phyloP scores from a whole-genome alignment of 2,888 invertebrate species.

The Hypercompe scribonia region DNA sequence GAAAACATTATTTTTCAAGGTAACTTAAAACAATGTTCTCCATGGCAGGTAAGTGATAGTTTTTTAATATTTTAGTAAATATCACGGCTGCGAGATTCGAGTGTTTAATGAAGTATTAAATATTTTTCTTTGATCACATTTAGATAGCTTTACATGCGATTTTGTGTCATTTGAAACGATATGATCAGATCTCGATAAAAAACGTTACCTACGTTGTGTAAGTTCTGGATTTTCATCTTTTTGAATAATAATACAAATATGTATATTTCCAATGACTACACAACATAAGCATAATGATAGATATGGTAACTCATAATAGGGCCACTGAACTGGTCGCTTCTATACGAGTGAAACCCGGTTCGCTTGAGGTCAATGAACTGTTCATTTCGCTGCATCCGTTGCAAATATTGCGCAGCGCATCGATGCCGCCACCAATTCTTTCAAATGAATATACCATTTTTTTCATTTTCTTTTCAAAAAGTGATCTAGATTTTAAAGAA shows the following conservation, averaged over 20 bases:
- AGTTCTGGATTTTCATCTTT: conserved; percentile 3
- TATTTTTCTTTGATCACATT: too few species aligned
- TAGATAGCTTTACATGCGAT: too few species aligned
- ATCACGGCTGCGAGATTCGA: conserved; percentile 10
- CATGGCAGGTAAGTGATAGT: conserved; percentile 33
- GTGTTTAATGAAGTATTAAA: conserved; percentile 9
- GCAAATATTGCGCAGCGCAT: conserved; percentile 83
- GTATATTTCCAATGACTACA: conserved; percentile 35
- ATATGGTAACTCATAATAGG: conserved; percentile 72
- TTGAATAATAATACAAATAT: not conserved
- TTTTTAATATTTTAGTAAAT: conserved; percentile 11
- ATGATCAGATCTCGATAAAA: too few species aligned
- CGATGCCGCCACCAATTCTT: conserved; percentile 80
- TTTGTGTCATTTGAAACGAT: too few species aligned
- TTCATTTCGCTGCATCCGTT: conserved; percentile 86
- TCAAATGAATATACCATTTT: conserved; percentile 72
- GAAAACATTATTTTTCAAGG: conserved; percentile 11
- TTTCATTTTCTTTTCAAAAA: conserved; percentile 71
- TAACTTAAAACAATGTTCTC: not conserved
- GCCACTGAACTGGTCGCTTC: conserved; percentile 81
- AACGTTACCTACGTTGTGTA: too few species aligned
- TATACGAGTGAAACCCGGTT: conserved; percentile 84
- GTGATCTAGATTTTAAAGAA: conserved; percentile 71
- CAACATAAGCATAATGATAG: conserved; percentile 59
- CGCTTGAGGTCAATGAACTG: conserved; percentile 83